phyloP scores from a whole-genome alignment of 1,140 invertebrate species.

The Drosophila tani region DNA sequence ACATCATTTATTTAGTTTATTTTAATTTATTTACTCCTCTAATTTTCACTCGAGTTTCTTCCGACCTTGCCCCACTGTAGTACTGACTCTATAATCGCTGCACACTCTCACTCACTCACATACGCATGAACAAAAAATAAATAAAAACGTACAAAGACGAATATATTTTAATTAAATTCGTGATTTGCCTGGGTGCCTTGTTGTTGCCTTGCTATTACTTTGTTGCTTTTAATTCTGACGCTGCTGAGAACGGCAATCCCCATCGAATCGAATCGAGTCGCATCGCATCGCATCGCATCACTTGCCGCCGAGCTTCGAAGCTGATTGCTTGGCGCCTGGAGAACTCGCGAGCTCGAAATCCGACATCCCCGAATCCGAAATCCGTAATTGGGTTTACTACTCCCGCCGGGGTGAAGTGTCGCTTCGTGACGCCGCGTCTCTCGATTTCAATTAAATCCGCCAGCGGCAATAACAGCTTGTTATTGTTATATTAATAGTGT shows the following conservation, averaged over 20 bases:
- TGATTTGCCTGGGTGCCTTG: slow-evolving; percentile 34
- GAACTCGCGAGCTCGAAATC: slow-evolving; percentile 9
- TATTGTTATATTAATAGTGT: slow-evolving; percentile 19
- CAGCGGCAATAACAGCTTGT: slow-evolving; percentile 36
- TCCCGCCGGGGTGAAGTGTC: slow-evolving; percentile 26
- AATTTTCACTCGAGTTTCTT: neutral
- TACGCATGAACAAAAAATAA: slow-evolving; percentile 28
- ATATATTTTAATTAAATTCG: slow-evolving; percentile 78
- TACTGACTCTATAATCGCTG: slow-evolving; percentile 30
- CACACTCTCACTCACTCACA: slow-evolving; percentile 24
- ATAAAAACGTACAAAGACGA: slow-evolving; percentile 31
- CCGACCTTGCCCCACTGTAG: slow-evolving; percentile 37
- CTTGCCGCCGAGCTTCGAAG: slow-evolving; percentile 69
- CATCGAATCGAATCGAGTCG: slow-evolving; percentile 40
- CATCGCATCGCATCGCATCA: slow-evolving; percentile 61
- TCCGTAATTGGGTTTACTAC: slow-evolving; percentile 11
- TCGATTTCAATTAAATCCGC: slow-evolving; percentile 47
- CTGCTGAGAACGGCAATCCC: slow-evolving; percentile 46
- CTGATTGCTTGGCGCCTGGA: slow-evolving; percentile 48
- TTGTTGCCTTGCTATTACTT: slow-evolving; percentile 19
- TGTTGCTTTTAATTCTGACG: slow-evolving; percentile 26
- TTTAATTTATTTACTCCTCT: neutral
- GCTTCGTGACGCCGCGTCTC: slow-evolving; percentile 8
- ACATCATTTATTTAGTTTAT: neutral
- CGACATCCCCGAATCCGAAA: slow-evolving; percentile 16